Evolutionary conservation across 2,113 vertebrate species (phyloP).

Genomic region (Macroglossus sobrinus): DNA sequence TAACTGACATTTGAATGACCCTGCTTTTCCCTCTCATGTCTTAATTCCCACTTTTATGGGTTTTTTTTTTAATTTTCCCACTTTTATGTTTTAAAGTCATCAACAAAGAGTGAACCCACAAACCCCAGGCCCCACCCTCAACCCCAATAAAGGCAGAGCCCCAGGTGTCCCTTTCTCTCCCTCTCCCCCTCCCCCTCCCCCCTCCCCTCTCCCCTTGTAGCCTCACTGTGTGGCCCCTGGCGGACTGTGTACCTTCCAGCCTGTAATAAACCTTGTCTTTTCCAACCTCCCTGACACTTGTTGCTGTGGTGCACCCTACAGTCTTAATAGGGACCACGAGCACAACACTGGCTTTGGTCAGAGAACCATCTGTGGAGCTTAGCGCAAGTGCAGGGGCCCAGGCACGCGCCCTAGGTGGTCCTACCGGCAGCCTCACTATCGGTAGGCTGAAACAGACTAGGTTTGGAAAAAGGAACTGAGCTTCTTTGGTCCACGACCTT

Average conservation of each 20-base stretch:
- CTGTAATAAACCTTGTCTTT: neutral
- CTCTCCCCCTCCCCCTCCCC: neutral
- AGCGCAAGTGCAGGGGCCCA: neutral
- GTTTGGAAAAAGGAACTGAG: neutral
- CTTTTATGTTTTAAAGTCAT: neutral
- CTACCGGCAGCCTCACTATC: neutral
- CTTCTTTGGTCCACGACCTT: rapidly evolving
- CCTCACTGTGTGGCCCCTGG: neutral
- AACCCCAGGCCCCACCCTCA: neutral
- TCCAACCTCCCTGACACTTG: neutral
- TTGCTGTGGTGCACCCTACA: neutral
- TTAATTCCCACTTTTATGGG: neutral
- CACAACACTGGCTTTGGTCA: neutral
- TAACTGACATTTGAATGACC: neutral
- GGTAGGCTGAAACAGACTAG: neutral
- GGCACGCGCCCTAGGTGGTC: neutral
- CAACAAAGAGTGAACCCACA: neutral
- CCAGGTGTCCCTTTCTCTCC: neutral
- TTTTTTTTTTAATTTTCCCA: neutral
- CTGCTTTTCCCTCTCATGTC: neutral
- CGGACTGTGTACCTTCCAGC: neutral
- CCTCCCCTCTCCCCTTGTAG: neutral
- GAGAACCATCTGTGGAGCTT: neutral
- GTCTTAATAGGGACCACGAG: neutral
- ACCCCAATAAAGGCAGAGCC: neutral